Evolutionary conservation across 2,797 vertebrate species (phyloP).

Genomic region (Anguilla obscura): DNA sequence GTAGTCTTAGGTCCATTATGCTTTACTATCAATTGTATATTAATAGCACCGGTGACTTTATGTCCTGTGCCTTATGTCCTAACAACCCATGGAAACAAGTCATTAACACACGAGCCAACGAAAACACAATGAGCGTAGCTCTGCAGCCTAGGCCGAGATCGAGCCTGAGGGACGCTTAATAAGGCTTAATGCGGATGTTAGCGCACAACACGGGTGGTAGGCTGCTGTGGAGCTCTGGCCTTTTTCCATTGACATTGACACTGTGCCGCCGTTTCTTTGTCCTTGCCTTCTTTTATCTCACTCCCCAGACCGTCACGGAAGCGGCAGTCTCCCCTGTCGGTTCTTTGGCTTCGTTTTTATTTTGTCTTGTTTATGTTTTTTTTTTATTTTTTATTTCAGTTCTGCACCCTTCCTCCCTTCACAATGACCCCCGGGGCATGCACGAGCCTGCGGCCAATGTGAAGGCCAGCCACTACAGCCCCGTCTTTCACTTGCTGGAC

Average conservation of each 20-base stretch:
- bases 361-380: not conserved
- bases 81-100: too few species aligned
- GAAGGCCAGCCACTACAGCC: conserved; percentile 79
- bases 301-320: not conserved
- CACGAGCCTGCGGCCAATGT: conserved; percentile 75
- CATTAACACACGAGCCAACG: too few species aligned
- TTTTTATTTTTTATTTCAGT: conserved; percentile 66
- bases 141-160: too few species aligned
- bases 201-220: not conserved
- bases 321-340: not conserved
- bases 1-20: too few species aligned
- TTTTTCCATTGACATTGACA: not conserved
- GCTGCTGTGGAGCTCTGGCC: not conserved
- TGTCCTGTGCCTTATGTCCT: too few species aligned
- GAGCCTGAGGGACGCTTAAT: too few species aligned
- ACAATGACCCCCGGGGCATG: conserved; percentile 74
- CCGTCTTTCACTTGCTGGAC: conserved; percentile 83
- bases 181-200: too few species aligned
- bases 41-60: too few species aligned
- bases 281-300: not conserved
- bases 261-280: not conserved
- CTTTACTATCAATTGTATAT: too few species aligned
- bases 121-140: too few species aligned
- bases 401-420: conserved; percentile 75
- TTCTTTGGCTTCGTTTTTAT: not conserved